Evolutionary conservation across 2,797 vertebrate species (phyloP), one percentile per base, ranked within the genome.

Genomic region (Mormyrops attenuatus): DNA sequence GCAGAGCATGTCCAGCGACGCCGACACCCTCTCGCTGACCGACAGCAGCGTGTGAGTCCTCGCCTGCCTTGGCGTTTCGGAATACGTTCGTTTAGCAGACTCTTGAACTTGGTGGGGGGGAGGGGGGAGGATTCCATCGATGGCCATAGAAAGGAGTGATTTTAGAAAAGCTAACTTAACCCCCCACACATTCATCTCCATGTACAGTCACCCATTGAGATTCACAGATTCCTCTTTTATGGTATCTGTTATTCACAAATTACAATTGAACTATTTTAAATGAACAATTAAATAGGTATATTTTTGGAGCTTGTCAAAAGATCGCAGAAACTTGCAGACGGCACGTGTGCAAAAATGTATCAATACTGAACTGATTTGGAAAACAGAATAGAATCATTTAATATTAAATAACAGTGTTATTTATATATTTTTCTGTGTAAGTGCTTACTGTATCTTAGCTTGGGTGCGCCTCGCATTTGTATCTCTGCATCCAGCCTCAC

Each of bases 1-100:
- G 95, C 99, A 99, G 96, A 99, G 99, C 94, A 96, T 99, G 97
- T 99, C 99, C 94, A 99, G 98, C 3, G 99, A 99, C 0, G 97
- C 98, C 0, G 99, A 99, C 93, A 98, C 98, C 0, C 94, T 98
- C 92, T 99, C 99, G 0, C 96, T 99, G 91, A 97, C 98, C 0
- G 99, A 99, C 96, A 99, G 97, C 96, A 99, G 98, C 0, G 95
- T 99, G 99, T 99, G 95, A 91, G 99, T 98, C 50, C 47, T 4
- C 47, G 38, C 17, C 13, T 1, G 53, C 87, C 30, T 38, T 13
- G n/a, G 2, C 30, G 0, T 69, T 77, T 77, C 34, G 0, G 3
- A 73, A 38, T 17, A 17, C 5, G 0, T 0, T 41, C 30, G 5
- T 20, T 17, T 41, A 17, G 15, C 63, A 30, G 63, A 66, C 63